A percentile compares a stretch with the other conserved stretches of the same genome.
Evolutionary conservation across 2,888 invertebrate genomes (phyloP).

Genomic region (Coelopa pilipes): DNA sequence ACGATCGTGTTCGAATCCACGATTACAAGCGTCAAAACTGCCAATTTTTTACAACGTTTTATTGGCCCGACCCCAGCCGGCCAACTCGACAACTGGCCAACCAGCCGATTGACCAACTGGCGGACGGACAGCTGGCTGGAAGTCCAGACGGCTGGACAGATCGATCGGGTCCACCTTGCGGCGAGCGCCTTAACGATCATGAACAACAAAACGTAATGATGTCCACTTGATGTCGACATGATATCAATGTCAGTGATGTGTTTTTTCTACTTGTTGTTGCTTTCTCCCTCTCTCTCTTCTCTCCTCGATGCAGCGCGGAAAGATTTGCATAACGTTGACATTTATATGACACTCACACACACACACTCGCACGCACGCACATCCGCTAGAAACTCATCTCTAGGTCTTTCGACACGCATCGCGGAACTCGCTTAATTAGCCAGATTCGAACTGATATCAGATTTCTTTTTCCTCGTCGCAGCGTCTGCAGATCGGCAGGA

Average conservation of each 20-base stretch:
- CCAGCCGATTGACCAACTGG: neutral
- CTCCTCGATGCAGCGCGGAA: too few species aligned
- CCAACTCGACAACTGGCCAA: neutral
- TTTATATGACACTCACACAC: slow-evolving; percentile 21
- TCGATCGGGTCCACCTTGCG: neutral
- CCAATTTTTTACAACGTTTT: slow-evolving; percentile 47
- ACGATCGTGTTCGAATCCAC: slow-evolving; percentile 32
- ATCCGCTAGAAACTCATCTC: too few species aligned
- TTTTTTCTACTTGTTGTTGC: neutral
- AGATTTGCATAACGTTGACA: slow-evolving; percentile 26
- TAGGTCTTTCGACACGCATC: neutral
- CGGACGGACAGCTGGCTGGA: too few species aligned
- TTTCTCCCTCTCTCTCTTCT: neutral
- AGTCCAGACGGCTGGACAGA: too few species aligned
- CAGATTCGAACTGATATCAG: neutral
- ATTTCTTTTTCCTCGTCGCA: neutral
- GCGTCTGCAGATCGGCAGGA: neutral
- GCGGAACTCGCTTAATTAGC: slow-evolving; percentile 11
- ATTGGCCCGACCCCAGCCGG: slow-evolving; percentile 7
- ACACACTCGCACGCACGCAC: neutral
- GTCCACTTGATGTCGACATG: slow-evolving; percentile 29
- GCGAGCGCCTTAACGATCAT: slow-evolving; percentile 20
- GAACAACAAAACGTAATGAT: slow-evolving; percentile 23
- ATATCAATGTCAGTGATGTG: slow-evolving; percentile 8
- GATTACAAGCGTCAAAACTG: slow-evolving; percentile 23